phyloP scores from a whole-genome alignment of 2,113 vertebrate genomes.

The Puntigrus tetrazona region DNA sequence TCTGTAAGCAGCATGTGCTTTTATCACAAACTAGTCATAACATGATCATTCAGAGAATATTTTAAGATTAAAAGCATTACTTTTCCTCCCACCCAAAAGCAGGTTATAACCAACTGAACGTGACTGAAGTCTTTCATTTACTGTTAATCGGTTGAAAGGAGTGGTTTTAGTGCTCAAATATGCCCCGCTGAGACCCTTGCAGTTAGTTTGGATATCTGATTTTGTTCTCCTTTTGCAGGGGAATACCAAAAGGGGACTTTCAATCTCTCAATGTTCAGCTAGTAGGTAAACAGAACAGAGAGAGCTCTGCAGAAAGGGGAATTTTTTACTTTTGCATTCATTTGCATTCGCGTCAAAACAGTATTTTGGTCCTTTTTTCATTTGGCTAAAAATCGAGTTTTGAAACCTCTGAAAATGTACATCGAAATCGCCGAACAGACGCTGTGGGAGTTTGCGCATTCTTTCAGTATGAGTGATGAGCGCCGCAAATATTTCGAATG shows the following conservation, averaged over 20 bases:
- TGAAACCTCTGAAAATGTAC: slow-evolving; percentile 46
- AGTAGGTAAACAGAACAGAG: slow-evolving; percentile 45
- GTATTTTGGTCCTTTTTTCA: slow-evolving; percentile 51
- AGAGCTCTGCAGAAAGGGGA: slow-evolving; percentile 48
- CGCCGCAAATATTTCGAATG: neutral
- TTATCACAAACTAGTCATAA: neutral
- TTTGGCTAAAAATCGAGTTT: slow-evolving; percentile 45
- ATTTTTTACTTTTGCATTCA: slow-evolving; percentile 59
- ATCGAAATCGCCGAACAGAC: slow-evolving; percentile 40
- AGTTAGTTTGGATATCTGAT: slow-evolving; percentile 53
- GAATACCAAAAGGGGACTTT: slow-evolving; percentile 61
- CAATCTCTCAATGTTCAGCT: slow-evolving; percentile 31
- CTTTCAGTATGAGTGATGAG: slow-evolving; percentile 51
- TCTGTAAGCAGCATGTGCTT: neutral
- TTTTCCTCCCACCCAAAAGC: neutral
- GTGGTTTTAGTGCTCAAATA: slow-evolving; percentile 12
- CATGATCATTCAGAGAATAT: neutral
- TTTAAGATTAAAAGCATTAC: neutral
- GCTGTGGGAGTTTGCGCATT: slow-evolving; percentile 12
- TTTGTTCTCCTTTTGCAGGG: slow-evolving; percentile 59
- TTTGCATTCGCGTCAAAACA: slow-evolving; percentile 62
- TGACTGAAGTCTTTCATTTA: slow-evolving; percentile 27
- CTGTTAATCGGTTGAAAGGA: slow-evolving; percentile 3
- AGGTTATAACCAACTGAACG: neutral
- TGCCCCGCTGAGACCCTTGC: slow-evolving; percentile 35